Evolutionary conservation across 2,113 vertebrate species (phyloP), one percentile per base, ranked within the genome.

Genomic region (Notiomystis cincta): DNA sequence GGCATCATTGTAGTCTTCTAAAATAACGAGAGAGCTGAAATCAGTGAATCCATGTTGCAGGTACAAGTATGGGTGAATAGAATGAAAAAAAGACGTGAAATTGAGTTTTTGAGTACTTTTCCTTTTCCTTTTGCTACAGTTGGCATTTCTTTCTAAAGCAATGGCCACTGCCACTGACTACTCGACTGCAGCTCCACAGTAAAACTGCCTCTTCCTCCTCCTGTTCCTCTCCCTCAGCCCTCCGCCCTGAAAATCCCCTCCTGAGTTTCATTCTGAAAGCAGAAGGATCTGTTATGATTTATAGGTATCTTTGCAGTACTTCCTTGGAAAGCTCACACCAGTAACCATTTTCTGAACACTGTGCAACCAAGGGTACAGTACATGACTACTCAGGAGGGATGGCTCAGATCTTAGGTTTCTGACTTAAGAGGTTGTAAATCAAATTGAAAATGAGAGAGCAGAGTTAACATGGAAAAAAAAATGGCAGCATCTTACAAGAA

Each of bases 41-140:
- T 66, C 50, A 15, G 64, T 62, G 51, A 83, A 73, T 85, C 9
- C 0, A 9, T 40, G 48, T 75, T 89, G 64, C 24, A 67, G 58
- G 64, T 73, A 72, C 35, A 51, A 67, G 78, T 73, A 19, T 45
- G 61, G 61, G 65, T 11, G 1, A 82, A 77, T 2, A 66, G 58
- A 89, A 80, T 47, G 77, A 85, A 93, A 93, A 86, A 47, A 96
- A 91, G 70, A 51, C 65, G 37, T 84, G 54, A 94, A 88, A 78
- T 42, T 0, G 3, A n/a, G 44, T 16, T 96, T 93, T 79, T 84
- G 37, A 80, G 38, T 73, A 57, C 54, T 71, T 90, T 93, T 60
- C 45, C 72, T 92, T 94, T 86, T 83, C 23, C 67, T 96, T 42
- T 86, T 91, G 54, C 73, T 62, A 11, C 35, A 27, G 51, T 13